Conservation (phyloP, 1,140 invertebrate species). For the Pseudomyrmex pallidus region DNA sequence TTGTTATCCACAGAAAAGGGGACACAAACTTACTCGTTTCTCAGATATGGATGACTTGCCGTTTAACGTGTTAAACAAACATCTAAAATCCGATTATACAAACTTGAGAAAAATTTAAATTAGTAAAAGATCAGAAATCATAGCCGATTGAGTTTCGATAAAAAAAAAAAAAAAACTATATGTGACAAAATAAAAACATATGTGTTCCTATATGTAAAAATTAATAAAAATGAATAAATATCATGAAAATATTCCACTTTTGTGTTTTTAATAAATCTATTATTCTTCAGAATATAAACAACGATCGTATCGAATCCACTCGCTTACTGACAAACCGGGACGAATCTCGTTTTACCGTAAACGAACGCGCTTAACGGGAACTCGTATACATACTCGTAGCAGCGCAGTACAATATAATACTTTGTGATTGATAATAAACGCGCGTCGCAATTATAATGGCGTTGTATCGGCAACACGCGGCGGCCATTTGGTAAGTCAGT, state of each 20-base stretch:
- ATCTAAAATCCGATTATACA: no score
- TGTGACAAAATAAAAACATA: no score
- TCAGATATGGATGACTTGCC: no score
- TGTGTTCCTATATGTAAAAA: no score
- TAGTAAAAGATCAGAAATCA: no score
- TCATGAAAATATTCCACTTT: not conserved
- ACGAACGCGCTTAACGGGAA: constrained; percentile 53
- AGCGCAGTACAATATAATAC: constrained; percentile 24
- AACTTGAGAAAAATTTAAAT: no score
- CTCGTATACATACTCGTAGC: constrained; percentile 16
- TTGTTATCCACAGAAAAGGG: no score
- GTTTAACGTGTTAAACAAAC: no score
- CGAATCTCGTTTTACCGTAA: constrained; percentile 56
- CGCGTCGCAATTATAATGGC: constrained; percentile 28
- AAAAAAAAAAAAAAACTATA: no score
- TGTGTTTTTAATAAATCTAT: constrained; percentile 13
- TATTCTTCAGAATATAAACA: constrained; percentile 26
- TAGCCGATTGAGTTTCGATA: no score
- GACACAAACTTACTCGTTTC: no score
- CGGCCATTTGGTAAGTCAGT: not conserved
- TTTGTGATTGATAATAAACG: constrained; percentile 47
- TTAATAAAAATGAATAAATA: no score
- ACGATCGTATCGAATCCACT: constrained; percentile 23
- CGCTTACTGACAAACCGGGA: constrained; percentile 37
- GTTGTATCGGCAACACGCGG: constrained; percentile 11